A percentile compares a stretch with the other conserved stretches of the same genome.
These are phyloP conservation scores for Gryon sp. DNA, from an alignment of 1,140 invertebrate species.

Conservation along the genomic window DNA sequence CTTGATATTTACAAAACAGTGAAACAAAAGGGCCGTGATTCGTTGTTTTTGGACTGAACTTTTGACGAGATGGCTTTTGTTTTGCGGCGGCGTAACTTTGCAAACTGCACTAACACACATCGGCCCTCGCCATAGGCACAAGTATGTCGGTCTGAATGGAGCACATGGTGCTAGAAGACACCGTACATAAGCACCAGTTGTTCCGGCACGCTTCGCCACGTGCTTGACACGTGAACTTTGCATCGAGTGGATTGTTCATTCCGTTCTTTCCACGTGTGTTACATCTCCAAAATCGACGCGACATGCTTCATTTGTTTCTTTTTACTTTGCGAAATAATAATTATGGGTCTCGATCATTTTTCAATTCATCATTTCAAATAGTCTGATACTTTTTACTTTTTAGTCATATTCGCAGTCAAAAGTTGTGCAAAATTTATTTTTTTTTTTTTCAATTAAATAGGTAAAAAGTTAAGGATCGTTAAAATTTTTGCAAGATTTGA, in stretches of 20 bases:
- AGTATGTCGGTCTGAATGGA: constrained; percentile 56
- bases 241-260: constrained; percentile 78
- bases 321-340: constrained; percentile 15
- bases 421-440: no score
- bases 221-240: constrained; percentile 74
- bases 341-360: constrained; percentile 11
- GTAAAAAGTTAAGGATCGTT: no score
- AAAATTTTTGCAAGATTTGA: no score
- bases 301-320: constrained; percentile 52
- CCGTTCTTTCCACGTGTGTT: constrained; percentile 64
- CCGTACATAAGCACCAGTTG: constrained; percentile 73
- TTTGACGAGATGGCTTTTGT: constrained; percentile 56
- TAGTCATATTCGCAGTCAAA: no score
- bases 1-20: no score
- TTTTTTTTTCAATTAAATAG: no score
- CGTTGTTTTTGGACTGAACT: constrained; percentile 28
- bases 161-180: constrained; percentile 72
- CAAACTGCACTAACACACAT: constrained; percentile 32
- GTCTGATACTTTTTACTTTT: no score
- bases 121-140: constrained; percentile 47
- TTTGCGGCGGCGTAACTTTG: constrained; percentile 23
- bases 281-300: constrained; percentile 53
- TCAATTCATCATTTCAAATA: no score
- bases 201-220: constrained; percentile 75
- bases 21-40: constrained; percentile 2